A percentile compares a stretch with the other conserved stretches of the same genome.
Evolutionary conservation across 2,797 vertebrate genomes (phyloP).

Genomic region (Myoxocephalus aenaeus): DNA sequence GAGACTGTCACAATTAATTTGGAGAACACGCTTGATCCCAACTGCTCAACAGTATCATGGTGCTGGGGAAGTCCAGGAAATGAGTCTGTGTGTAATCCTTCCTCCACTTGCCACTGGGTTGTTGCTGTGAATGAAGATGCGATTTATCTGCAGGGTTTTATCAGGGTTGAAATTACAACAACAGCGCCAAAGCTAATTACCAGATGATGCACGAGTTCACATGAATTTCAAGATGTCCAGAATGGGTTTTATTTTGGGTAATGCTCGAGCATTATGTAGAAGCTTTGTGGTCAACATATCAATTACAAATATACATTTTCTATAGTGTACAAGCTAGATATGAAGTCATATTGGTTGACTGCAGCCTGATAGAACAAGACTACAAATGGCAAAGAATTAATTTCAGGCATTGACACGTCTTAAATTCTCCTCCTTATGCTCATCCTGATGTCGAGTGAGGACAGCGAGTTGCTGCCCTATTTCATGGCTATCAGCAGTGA

Average conservation of each 20-base stretch:
- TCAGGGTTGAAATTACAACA: constrained; percentile 51
- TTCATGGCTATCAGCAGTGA: constrained; percentile 55
- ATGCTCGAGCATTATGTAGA: constrained; percentile 23
- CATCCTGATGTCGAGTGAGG: constrained; percentile 46
- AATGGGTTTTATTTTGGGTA: constrained; percentile 32
- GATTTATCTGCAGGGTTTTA: constrained; percentile 43
- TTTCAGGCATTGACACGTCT: constrained; percentile 45
- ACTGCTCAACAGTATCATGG: constrained; percentile 41
- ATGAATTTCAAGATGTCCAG: constrained; percentile 36
- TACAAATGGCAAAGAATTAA: constrained; percentile 41
- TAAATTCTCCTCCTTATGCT: constrained; percentile 34
- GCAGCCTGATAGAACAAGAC: constrained; percentile 26
- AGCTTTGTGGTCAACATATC: constrained; percentile 26
- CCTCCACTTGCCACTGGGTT: constrained; percentile 33
- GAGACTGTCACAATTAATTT: constrained; percentile 71
- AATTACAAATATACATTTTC: constrained; percentile 43
- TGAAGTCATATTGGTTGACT: constrained; percentile 3
- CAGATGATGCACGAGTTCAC: constrained; percentile 39
- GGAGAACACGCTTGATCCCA: constrained; percentile 60
- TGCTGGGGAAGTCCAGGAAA: constrained; percentile 47
- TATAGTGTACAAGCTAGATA: constrained; percentile 18
- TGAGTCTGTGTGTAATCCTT: constrained; percentile 42
- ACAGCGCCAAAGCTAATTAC: constrained; percentile 56
- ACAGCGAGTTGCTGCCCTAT: constrained; percentile 57
- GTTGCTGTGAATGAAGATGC: constrained; percentile 49